phyloP scores from a whole-genome alignment of 2,888 invertebrate species.

The Linnaemya vulpina region DNA sequence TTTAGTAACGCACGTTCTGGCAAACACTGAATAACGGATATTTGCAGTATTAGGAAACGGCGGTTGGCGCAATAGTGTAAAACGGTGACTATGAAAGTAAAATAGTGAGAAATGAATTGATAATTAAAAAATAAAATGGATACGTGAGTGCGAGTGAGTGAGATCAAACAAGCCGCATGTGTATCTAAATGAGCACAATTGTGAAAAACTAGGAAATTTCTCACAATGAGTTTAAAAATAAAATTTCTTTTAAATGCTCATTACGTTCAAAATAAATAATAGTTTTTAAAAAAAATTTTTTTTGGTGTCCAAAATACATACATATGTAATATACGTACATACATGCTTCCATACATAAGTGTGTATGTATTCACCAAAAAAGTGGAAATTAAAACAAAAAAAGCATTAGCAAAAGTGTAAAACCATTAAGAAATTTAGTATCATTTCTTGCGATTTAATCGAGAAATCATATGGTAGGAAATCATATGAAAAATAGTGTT shows the following conservation, averaged over 20 bases:
- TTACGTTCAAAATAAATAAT: conserved; percentile 32
- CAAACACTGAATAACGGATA: conserved; percentile 67
- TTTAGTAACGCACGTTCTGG: conserved; percentile 70
- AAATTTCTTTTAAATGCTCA: conserved; percentile 53
- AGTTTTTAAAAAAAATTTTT: conserved; percentile 20
- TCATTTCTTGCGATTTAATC: neutral
- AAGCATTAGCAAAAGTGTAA: conserved; percentile 10
- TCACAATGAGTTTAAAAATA: conserved; percentile 63
- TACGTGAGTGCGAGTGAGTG: conserved; percentile 31
- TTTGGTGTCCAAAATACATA: neutral
- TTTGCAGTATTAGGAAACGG: conserved; percentile 16
- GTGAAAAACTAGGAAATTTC: conserved; percentile 25
- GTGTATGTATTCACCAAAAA: neutral
- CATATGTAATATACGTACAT: too few species aligned
- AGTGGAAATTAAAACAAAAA: conserved; percentile 27
- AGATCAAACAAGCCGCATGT: conserved; percentile 24
- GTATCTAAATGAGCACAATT: conserved; percentile 22
- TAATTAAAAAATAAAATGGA: conserved; percentile 18
- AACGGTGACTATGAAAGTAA: conserved; percentile 42
- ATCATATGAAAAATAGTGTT: neutral
- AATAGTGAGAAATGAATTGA: conserved; percentile 18
- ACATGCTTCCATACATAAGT: too few species aligned
- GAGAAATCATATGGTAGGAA: neutral
- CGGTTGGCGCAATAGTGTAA: neutral
- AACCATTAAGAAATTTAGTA: neutral